Conservation (phyloP, 2,797 vertebrate genomes). For the Distichodus sexfasciatus region DNA sequence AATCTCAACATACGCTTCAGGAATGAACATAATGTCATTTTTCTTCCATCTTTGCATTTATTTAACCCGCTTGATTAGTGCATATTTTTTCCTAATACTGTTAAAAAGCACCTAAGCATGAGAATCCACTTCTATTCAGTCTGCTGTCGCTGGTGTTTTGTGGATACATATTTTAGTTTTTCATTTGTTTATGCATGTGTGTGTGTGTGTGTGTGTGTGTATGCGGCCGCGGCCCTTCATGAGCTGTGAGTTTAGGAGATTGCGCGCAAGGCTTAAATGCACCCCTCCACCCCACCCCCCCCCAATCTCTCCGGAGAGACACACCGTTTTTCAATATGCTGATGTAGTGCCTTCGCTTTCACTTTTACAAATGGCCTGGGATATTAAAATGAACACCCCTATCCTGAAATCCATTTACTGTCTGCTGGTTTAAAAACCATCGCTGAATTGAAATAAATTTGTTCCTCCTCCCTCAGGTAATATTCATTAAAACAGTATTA, state of each 20-base stretch:
- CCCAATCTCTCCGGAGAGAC: conserved; percentile 47
- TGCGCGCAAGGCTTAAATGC: conserved; percentile 8
- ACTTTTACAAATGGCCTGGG: conserved; percentile 60
- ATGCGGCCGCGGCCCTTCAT: conserved; percentile 8
- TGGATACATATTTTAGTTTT: background rate
- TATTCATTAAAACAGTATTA: conserved; percentile 52
- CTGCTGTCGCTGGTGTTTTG: background rate
- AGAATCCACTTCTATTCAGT: background rate
- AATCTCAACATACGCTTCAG: too few relatives aligned
- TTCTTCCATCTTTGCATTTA: too few relatives aligned
- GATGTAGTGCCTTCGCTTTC: conserved; percentile 54
- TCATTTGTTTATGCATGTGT: background rate
- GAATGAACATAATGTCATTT: too few relatives aligned
- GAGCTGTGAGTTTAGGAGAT: conserved; percentile 28
- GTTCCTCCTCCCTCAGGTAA: conserved; percentile 51
- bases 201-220: background rate
- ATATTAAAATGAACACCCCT: conserved; percentile 66
- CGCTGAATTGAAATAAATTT: conserved; percentile 59
- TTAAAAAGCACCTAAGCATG: background rate
- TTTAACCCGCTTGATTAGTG: too few relatives aligned
- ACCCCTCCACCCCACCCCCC: conserved; percentile 40
- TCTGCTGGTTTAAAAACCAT: conserved; percentile 55
- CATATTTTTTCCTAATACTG: too few relatives aligned
- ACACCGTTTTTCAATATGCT: conserved; percentile 60
- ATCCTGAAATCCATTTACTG: conserved; percentile 63